Percentiles rank a stretch among this genome's conserved stretches.
Conservation (phyloP, 2,797 vertebrate species). For the Cuculus canorus region DNA sequence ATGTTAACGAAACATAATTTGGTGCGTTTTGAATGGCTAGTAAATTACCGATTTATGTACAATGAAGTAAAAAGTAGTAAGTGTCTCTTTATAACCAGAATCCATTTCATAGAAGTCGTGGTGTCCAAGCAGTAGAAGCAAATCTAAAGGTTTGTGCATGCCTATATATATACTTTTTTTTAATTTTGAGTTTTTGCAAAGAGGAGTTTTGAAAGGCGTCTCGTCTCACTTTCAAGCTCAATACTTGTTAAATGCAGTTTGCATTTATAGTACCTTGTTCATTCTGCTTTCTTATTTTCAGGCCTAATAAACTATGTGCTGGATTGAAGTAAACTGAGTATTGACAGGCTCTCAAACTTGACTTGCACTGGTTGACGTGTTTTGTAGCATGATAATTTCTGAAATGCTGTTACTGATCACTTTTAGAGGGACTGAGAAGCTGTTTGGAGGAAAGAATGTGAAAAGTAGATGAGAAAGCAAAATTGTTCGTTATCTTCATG, state of each 20-base stretch:
- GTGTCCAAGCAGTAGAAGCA: constrained; percentile 59
- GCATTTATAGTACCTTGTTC: constrained; percentile 31
- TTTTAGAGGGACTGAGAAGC: neutral
- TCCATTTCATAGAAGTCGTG: constrained; percentile 62
- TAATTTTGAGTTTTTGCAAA: constrained; percentile 28
- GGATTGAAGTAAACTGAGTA: constrained; percentile 7
- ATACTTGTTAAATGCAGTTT: constrained; percentile 41
- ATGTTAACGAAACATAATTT: neutral
- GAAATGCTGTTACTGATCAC: neutral
- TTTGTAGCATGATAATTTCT: constrained; percentile 7
- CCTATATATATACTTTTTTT: neutral
- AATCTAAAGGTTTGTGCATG: constrained; percentile 65
- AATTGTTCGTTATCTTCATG: neutral
- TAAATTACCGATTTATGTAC: neutral
- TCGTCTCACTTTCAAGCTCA: neutral
- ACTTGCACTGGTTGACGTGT: constrained; percentile 41
- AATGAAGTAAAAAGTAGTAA: constrained; percentile 39
- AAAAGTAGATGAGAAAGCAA: neutral
- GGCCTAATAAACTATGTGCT: constrained; percentile 28
- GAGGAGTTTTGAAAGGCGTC: constrained; percentile 3
- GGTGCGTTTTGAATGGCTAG: neutral
- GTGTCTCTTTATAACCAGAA: constrained; percentile 62
- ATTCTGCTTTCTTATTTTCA: neutral
- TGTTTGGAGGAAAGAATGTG: neutral
- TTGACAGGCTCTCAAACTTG: neutral